Evolutionary conservation across 2,888 invertebrate species (phyloP), one percentile per base, ranked within the genome.

Genomic region (Hypomecis atomaria): DNA sequence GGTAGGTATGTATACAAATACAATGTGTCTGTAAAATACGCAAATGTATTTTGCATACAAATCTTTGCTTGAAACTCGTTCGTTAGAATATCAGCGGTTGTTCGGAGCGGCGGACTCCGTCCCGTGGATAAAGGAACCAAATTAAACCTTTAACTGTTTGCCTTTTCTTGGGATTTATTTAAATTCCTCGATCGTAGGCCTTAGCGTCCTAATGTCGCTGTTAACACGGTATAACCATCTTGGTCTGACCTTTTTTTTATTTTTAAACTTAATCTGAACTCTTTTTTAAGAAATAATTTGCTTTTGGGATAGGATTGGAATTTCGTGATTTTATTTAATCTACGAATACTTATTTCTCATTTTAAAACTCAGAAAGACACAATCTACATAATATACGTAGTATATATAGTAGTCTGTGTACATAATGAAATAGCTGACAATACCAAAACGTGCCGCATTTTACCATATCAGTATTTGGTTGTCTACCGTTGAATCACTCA

Each of bases 131-230:
- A 58, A 62, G 65, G 47, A 57, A 62, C 47, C 23, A 47, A 69
- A 70, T 68, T 63, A 62, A 67, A 60, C 59, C 34, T 59, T 47
- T 61, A 49, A 65, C 40, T 61, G 53, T 54, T 61, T 65, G 40
- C 43, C 45, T 66, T 71, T 65, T 23, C 44, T n/a, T 59, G 54
- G 65, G 65, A 74, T 72, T 74, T 73, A 75, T 78, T 75, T 56
- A 69, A 75, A 76, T 79, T 71, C 47, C 40, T 47, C 11, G 38
- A 47, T 38, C 61, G 61, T 61, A 48, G 58, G 60, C 42, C 56
- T 63, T 52, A 54, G 37, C 45, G 47, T 56, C 56, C 44, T 44
- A 43, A 48, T n/a, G 13, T 11, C 43, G 1, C 42, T 48, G 48
- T 43, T 62, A 57, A 53, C 54, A 43, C 10, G 9, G 42, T 23